A percentile compares a stretch with the other conserved stretches of the same genome.
phyloP scores from a whole-genome alignment of 1,140 invertebrate species.

The Sitodiplosis mosellana region DNA sequence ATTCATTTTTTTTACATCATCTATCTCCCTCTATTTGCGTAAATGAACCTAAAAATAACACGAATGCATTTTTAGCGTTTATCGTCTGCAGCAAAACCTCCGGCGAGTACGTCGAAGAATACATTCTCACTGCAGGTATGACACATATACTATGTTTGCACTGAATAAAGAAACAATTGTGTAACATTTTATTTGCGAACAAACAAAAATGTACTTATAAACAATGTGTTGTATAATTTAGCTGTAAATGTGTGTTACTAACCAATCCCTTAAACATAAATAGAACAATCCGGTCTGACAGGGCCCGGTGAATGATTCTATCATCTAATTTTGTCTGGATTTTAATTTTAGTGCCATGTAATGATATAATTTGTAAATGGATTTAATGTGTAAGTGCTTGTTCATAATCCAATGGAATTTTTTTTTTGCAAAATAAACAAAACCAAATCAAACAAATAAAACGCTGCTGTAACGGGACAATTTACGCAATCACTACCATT shows the following conservation, averaged over 20 bases:
- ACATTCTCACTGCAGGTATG: slow-evolving; percentile 26
- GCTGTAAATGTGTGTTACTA: too few species aligned
- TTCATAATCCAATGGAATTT: slow-evolving; percentile 6
- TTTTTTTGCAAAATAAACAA: too few species aligned
- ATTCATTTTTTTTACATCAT: background rate
- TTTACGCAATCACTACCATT: too few species aligned
- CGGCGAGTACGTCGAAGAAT: slow-evolving; percentile 19
- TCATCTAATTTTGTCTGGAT: background rate
- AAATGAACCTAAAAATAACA: background rate
- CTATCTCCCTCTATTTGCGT: background rate
- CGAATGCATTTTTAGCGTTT: background rate
- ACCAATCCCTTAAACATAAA: background rate
- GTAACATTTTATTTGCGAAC: slow-evolving; percentile 4
- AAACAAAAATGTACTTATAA: too few species aligned
- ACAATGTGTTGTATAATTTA: too few species aligned
- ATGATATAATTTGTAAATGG: slow-evolving; percentile 7
- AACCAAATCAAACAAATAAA: too few species aligned
- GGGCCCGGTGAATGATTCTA: background rate
- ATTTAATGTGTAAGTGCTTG: slow-evolving; percentile 6
- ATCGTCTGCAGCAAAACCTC: slow-evolving; percentile 6
- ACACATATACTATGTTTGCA: slow-evolving; percentile 5
- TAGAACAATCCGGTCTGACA: background rate
- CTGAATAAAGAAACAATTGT: background rate
- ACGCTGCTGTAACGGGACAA: too few species aligned
- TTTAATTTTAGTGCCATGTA: background rate